These are phyloP conservation scores for Halictus rubicundus DNA, from an alignment of 1,140 invertebrate genomes.

Conservation along the genomic window DNA sequence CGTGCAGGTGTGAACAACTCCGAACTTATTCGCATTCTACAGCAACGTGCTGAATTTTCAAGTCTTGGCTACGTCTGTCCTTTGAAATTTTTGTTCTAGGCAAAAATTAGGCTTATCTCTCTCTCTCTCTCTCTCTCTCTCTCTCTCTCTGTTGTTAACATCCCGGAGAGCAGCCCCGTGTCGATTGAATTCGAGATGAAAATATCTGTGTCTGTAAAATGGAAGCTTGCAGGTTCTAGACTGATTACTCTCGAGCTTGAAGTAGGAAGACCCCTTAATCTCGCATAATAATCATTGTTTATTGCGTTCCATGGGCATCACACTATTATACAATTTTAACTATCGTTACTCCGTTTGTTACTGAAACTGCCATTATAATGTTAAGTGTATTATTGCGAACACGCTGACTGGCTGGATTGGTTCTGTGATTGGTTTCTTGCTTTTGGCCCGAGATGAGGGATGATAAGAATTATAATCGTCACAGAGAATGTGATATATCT, in stretches of 20 bases:
- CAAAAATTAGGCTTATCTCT: too few relatives aligned
- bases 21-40: too few relatives aligned
- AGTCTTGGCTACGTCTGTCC: too few relatives aligned
- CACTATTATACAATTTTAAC: slow-evolving; percentile 65
- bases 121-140: too few relatives aligned
- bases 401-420: slow-evolving; percentile 50
- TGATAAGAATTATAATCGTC: slow-evolving; percentile 32
- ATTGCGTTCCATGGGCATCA: slow-evolving; percentile 64
- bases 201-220: too few relatives aligned
- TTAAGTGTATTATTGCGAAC: slow-evolving; percentile 61
- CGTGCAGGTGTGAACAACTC: neutral
- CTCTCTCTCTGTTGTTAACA: too few relatives aligned
- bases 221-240: too few relatives aligned
- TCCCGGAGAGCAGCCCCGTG: too few relatives aligned
- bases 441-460: slow-evolving; percentile 30
- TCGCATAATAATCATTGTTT: slow-evolving; percentile 60
- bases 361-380: slow-evolving; percentile 73
- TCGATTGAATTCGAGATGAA: too few relatives aligned
- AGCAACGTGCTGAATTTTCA: too few relatives aligned
- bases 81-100: too few relatives aligned
- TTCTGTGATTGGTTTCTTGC: slow-evolving; percentile 51
- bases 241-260: neutral
- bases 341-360: slow-evolving; percentile 70
- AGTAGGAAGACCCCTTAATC: slow-evolving; percentile 15
- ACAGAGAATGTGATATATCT: slow-evolving; percentile 55